A percentile compares a stretch with the other conserved stretches of the same genome.
phyloP scores from a whole-genome alignment of 2,888 invertebrate species.

The Philonicus albiceps region DNA sequence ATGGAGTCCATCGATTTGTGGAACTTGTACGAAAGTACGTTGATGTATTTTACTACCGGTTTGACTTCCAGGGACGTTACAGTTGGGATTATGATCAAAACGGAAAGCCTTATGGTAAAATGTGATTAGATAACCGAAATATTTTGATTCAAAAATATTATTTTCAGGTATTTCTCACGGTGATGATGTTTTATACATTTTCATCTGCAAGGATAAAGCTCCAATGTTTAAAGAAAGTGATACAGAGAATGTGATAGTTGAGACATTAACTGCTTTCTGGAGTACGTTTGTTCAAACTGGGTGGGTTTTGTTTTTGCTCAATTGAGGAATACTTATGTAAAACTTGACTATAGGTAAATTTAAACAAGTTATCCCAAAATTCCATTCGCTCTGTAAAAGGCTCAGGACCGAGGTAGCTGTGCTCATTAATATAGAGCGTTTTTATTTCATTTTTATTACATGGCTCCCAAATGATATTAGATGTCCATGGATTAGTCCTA shows the following conservation, averaged over 20 bases:
- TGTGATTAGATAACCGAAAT: background rate
- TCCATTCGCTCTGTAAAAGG: conserved; percentile 58
- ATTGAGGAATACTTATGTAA: no score
- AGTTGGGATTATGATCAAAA: conserved; percentile 68
- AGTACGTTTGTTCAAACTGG: conserved; percentile 59
- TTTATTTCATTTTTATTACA: background rate
- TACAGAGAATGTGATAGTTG: conserved; percentile 63
- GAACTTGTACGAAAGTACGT: conserved; percentile 69
- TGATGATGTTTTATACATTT: conserved; percentile 66
- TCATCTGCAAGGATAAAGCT: conserved; percentile 60
- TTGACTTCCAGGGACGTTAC: conserved; percentile 69
- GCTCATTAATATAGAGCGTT: conserved; percentile 56
- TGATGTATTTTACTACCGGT: conserved; percentile 70
- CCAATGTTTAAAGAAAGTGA: conserved; percentile 62
- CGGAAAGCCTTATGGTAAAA: conserved; percentile 65
- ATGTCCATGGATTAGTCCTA: conserved; percentile 47
- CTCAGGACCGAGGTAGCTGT: conserved; percentile 54
- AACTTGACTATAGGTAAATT: no score
- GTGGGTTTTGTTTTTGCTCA: no score
- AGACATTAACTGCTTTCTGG: conserved; percentile 63
- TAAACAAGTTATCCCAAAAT: conserved; percentile 60
- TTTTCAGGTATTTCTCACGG: conserved; percentile 63
- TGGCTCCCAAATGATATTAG: conserved; percentile 58
- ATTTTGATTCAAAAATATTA: no score
- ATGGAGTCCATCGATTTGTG: conserved; percentile 68